A percentile compares a stretch with the other conserved stretches of the same genome.
Conservation (phyloP, 2,888 invertebrate species). For the Tenthredo mesomela region DNA sequence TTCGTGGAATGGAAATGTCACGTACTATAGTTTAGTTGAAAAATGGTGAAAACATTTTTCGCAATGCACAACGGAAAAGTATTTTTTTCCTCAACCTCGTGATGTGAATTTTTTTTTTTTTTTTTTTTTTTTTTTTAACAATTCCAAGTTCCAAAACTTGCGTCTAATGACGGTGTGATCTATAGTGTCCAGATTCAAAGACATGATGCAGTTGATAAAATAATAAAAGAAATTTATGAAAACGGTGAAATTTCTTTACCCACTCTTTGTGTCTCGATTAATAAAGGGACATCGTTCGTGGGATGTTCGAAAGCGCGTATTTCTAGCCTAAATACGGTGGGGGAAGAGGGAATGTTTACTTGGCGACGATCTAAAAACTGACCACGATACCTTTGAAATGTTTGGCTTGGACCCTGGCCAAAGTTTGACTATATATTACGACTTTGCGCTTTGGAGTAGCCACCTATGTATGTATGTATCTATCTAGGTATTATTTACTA, state of each 20-base stretch:
- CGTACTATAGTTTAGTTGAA: not conserved
- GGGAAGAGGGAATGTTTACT: conserved; percentile 48
- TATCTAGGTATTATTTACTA: conserved; percentile 36
- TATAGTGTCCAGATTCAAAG: not conserved
- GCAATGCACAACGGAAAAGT: not conserved
- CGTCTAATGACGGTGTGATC: not conserved
- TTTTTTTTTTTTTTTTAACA: too few relatives aligned
- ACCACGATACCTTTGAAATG: conserved; percentile 51
- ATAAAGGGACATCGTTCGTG: conserved; percentile 26
- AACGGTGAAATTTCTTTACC: not conserved
- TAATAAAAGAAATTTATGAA: not conserved
- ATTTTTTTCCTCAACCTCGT: not conserved
- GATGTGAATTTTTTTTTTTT: not conserved
- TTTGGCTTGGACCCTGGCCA: conserved; percentile 44
- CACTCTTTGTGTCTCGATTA: not conserved
- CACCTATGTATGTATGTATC: conserved; percentile 34
- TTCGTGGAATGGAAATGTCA: too few relatives aligned
- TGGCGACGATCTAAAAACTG: conserved; percentile 51
- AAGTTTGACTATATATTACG: conserved; percentile 47
- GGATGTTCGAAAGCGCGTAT: conserved; percentile 28
- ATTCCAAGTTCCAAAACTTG: too few relatives aligned
- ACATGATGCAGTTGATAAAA: not conserved
- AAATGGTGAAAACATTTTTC: not conserved
- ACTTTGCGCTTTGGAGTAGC: conserved; percentile 16
- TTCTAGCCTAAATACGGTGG: conserved; percentile 35